Evolutionary conservation across 2,113 vertebrate species (phyloP).

Genomic region (Thomomys bottae): DNA sequence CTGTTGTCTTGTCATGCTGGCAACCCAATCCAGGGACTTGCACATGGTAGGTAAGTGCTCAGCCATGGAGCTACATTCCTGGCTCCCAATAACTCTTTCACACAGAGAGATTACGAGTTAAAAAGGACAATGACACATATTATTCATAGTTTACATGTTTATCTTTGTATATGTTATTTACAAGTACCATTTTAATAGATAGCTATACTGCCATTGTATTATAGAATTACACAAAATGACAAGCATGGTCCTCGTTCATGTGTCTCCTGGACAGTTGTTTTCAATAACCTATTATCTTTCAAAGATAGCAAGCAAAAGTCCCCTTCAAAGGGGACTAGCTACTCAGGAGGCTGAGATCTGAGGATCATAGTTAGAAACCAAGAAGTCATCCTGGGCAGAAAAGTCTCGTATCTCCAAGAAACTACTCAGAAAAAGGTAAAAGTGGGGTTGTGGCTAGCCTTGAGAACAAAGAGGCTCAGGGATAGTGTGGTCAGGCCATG

Average conservation of each 20-base stretch:
- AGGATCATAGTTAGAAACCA: too few relatives aligned
- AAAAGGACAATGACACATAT: not conserved
- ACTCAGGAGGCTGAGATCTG: too few relatives aligned
- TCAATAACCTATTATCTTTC: not conserved
- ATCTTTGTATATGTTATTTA: not conserved
- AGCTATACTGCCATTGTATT: not conserved
- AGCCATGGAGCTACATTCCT: not conserved
- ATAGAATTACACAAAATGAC: not conserved
- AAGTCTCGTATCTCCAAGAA: too few relatives aligned
- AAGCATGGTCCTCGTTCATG: not conserved
- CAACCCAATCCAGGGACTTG: not conserved
- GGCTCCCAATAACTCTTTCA: not conserved
- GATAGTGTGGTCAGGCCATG: too few relatives aligned
- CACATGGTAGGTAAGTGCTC: not conserved
- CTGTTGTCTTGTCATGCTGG: not conserved
- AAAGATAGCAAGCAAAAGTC: not conserved
- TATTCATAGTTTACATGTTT: not conserved
- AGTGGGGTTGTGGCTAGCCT: too few relatives aligned
- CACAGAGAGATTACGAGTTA: not conserved
- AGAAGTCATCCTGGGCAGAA: too few relatives aligned
- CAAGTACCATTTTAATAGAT: not conserved
- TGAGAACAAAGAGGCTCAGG: too few relatives aligned
- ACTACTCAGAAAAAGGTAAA: too few relatives aligned
- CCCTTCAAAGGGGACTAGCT: not conserved
- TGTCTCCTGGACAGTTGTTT: not conserved